Percentiles rank a stretch among this genome's conserved stretches.
Conservation (phyloP, 2,888 invertebrate genomes). For the Leptinotarsa haldemani region DNA sequence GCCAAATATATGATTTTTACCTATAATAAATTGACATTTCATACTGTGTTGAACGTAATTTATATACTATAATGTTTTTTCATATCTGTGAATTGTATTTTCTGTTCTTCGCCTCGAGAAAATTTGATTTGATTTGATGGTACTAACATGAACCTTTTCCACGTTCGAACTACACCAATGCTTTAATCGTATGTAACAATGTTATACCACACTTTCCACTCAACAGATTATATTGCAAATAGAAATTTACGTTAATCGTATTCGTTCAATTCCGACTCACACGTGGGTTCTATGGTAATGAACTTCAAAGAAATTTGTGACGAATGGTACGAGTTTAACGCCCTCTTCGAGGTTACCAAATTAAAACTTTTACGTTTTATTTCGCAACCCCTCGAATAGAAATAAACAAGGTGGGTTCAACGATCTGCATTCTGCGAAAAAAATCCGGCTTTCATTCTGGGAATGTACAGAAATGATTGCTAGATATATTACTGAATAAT, state of each 20-base stretch:
- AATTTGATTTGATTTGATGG: too few species aligned
- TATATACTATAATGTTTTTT: too few species aligned
- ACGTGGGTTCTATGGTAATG: constrained; percentile 46
- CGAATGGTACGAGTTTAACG: constrained; percentile 45
- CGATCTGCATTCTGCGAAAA: neutral
- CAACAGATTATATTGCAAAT: constrained; percentile 39
- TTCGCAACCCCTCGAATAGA: constrained; percentile 41
- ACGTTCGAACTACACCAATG: constrained; percentile 27
- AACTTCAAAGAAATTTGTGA: constrained; percentile 46
- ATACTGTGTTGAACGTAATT: too few species aligned
- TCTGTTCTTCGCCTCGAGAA: too few species aligned
- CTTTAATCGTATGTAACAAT: constrained; percentile 33
- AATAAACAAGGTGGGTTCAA: constrained; percentile 40
- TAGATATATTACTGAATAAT: neutral
- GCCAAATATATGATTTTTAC: too few species aligned
- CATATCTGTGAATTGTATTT: too few species aligned
- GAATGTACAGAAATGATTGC: neutral
- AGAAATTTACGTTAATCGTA: constrained; percentile 44
- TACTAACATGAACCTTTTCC: neutral
- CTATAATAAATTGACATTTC: too few species aligned
- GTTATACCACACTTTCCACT: constrained; percentile 46
- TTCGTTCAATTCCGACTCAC: constrained; percentile 38
- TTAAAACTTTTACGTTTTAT: constrained; percentile 38
- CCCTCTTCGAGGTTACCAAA: constrained; percentile 36
- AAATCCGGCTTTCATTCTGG: neutral